Evolutionary conservation across 1,140 invertebrate species (phyloP), one percentile per base, ranked within the genome.

Genomic region (Glossosoma conforme): DNA sequence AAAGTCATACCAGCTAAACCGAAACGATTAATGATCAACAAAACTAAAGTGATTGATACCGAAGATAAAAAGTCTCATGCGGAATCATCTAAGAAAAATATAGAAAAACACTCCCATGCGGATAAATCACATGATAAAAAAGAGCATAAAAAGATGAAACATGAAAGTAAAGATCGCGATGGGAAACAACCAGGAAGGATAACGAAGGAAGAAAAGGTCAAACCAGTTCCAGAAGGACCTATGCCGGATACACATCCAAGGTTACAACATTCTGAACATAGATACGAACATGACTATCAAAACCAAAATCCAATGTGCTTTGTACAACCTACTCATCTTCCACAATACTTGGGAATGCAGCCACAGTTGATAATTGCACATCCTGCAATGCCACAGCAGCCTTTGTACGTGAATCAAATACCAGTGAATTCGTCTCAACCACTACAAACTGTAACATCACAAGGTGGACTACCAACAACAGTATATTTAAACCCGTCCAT

Each of bases 221-320:
- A 68, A 25, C 72, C 71, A 18, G 62, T 71, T 33, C 68, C 67
- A 17, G 69, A 73, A 64, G 69, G 67, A 15, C 68, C 73, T 13
- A 62, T 76, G 41, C 72, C 73, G 47, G 73, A 76, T 58, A 76
- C 76, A 59, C 83, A 87, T 70, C 83, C 83, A 10, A 66, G 86
- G 15, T 61, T 85, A 3, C 86, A 87, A 63, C 85, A 88, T 67
- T 87, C 85, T 0, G 83, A 86, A 59, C 83, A 87, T 60, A 78
- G 84, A 54, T 87, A 82, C 60, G 85, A 88, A 58, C 77, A 76
- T 37, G 73, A 78, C 47, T 76, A 77, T 59, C 68, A 74, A 61
- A 72, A 78, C 52, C 77, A 77, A 35, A 75, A 73, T 55, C 69
- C 77, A 8, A 74, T 82, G 24, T 82, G 82, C 56, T 81, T 82